phyloP scores from a whole-genome alignment of 2,797 vertebrate genomes.

The Acrossocheilus wenchowensis region DNA sequence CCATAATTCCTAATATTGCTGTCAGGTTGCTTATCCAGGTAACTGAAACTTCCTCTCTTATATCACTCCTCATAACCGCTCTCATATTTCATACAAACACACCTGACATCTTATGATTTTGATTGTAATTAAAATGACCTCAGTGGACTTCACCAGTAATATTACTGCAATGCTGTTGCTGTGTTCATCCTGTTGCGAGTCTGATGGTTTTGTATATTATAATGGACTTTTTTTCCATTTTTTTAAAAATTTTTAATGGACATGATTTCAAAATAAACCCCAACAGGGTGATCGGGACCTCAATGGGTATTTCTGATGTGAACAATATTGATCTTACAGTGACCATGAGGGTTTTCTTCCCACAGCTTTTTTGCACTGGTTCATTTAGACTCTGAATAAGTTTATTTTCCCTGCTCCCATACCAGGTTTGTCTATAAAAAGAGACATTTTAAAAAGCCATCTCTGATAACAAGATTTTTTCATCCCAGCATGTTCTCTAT shows the following conservation, averaged over 20 bases:
- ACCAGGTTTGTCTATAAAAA: not conserved
- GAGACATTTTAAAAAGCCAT: not conserved
- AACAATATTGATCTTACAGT: not conserved
- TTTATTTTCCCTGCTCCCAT: not conserved
- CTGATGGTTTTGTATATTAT: not conserved
- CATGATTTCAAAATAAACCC: not conserved
- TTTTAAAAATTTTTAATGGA: not conserved
- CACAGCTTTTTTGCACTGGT: not conserved
- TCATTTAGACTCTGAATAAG: not conserved
- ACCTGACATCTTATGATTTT: not conserved
- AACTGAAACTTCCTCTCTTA: not conserved
- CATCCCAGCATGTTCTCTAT: constrained; percentile 44
- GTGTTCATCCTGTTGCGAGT: not conserved
- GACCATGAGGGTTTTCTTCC: not conserved
- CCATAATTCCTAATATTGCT: not conserved
- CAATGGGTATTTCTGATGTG: not conserved
- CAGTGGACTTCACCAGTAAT: not conserved
- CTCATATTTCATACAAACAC: not conserved
- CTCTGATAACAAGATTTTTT: constrained; percentile 51
- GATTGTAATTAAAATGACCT: not conserved
- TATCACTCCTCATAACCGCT: not conserved
- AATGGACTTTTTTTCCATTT: not conserved
- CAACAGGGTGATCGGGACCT: not conserved
- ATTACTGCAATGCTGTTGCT: not conserved
- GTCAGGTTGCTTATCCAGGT: not conserved